phyloP scores from a whole-genome alignment of 1,140 invertebrate genomes.

The Stenopsyche tienmushanensis region DNA sequence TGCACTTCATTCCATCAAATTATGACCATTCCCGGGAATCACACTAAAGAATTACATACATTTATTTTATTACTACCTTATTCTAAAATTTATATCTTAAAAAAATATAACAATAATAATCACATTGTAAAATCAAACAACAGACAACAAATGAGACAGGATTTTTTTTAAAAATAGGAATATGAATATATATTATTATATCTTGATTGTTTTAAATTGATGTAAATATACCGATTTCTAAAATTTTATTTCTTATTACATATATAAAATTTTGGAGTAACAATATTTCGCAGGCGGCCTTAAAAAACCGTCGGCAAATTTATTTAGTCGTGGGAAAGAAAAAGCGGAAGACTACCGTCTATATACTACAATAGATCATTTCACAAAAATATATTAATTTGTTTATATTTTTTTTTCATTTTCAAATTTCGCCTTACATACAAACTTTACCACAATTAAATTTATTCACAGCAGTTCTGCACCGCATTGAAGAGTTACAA shows the following conservation, averaged over 20 bases:
- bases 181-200: background rate
- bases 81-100: slow-evolving; percentile 1
- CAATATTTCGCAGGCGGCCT: no score
- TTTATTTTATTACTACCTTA: no score
- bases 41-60: no score
- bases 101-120: slow-evolving; percentile 24
- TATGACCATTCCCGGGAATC: background rate
- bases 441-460: no score
- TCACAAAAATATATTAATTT: slow-evolving; percentile 35
- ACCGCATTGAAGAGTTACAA: no score
- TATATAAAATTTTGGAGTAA: no score
- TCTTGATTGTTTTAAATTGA: no score
- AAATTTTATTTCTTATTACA: background rate
- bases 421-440: no score
- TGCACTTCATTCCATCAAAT: background rate
- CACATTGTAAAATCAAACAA: slow-evolving; percentile 22
- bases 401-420: slow-evolving; percentile 2
- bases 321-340: no score
- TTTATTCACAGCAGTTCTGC: no score
- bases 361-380: slow-evolving; percentile 26
- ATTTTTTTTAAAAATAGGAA: background rate
- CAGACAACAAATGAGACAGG: slow-evolving; percentile 4
- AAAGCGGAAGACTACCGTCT: slow-evolving; percentile 17
- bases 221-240: background rate
- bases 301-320: no score